phyloP scores from a whole-genome alignment of 2,797 vertebrate genomes.

The Halcyon leucocephala region DNA sequence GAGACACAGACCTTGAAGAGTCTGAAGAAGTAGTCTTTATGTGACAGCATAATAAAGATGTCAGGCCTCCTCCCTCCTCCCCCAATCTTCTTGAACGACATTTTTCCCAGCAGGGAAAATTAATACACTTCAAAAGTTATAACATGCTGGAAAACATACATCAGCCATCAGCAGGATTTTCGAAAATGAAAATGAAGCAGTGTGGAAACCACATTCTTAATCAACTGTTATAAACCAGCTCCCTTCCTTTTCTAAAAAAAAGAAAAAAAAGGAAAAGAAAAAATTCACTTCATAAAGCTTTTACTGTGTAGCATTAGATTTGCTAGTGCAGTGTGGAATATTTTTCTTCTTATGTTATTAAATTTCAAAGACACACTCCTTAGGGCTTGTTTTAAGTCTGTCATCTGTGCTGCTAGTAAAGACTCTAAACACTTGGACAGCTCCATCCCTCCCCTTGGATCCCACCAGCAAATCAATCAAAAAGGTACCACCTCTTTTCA shows the following conservation, averaged over 20 bases:
- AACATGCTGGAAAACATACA: slow-evolving; percentile 49
- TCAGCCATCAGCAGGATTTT: slow-evolving; percentile 56
- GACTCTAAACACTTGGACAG: slow-evolving; percentile 36
- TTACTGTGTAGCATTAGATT: slow-evolving; percentile 9
- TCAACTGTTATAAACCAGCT: slow-evolving; percentile 30
- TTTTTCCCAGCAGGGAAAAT: slow-evolving; percentile 72
- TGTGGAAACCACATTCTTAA: slow-evolving; percentile 62
- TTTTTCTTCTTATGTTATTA: slow-evolving; percentile 63
- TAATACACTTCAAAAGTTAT: slow-evolving; percentile 69
- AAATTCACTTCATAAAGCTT: neutral
- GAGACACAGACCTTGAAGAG: slow-evolving; percentile 75
- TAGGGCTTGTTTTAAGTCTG: slow-evolving; percentile 57
- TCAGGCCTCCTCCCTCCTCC: slow-evolving; percentile 49
- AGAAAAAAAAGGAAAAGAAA: neutral
- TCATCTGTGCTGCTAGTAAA: slow-evolving; percentile 36
- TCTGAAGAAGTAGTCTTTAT: slow-evolving; percentile 65
- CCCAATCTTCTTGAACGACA: slow-evolving; percentile 46
- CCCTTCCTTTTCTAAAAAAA: neutral
- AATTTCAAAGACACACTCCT: slow-evolving; percentile 52
- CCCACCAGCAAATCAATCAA: slow-evolving; percentile 52
- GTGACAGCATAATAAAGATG: slow-evolving; percentile 79
- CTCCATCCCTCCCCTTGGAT: slow-evolving; percentile 37
- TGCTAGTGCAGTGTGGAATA: slow-evolving; percentile 15
- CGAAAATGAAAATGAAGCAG: slow-evolving; percentile 63
- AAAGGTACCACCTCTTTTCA: neutral